These are phyloP conservation scores for Symphodus melops DNA, from an alignment of 2,113 vertebrate species.

Conservation along the genomic window DNA sequence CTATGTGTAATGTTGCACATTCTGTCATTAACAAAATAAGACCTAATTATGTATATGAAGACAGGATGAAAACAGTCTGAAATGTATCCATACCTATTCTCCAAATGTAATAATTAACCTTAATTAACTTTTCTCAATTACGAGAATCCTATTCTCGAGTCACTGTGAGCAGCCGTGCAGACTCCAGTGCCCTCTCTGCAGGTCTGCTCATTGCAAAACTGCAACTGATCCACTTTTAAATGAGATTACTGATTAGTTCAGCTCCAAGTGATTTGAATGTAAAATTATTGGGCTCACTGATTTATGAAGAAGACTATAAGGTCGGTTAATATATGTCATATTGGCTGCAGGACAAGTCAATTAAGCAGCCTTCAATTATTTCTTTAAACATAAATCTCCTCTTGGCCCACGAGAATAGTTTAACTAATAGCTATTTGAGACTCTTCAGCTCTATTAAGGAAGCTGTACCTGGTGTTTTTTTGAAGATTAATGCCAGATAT, in stretches of 20 bases:
- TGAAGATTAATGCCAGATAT: constrained; percentile 61
- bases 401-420: constrained; percentile 69
- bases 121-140: constrained; percentile 73
- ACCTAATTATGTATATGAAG: neutral
- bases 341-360: constrained; percentile 76
- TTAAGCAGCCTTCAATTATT: constrained; percentile 80
- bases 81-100: constrained; percentile 59
- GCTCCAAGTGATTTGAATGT: constrained; percentile 77
- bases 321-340: constrained; percentile 81
- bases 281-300: constrained; percentile 78
- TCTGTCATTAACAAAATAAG: too few species aligned
- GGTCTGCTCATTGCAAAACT: constrained; percentile 54
- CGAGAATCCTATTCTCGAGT: constrained; percentile 54
- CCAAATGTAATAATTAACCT: constrained; percentile 72
- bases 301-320: constrained; percentile 84
- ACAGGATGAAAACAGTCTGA: constrained; percentile 10
- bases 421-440: constrained; percentile 70
- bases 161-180: constrained; percentile 44
- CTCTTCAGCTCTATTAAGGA: constrained; percentile 68
- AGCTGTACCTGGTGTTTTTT: constrained; percentile 45
- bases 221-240: constrained; percentile 67
- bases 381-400: constrained; percentile 78
- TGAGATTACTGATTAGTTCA: constrained; percentile 80
- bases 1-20: too few species aligned
- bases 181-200: constrained; percentile 39